Percentiles rank a stretch among this genome's conserved stretches.
phyloP scores from a whole-genome alignment of 1,140 invertebrate species.

The Apis dorsata region DNA sequence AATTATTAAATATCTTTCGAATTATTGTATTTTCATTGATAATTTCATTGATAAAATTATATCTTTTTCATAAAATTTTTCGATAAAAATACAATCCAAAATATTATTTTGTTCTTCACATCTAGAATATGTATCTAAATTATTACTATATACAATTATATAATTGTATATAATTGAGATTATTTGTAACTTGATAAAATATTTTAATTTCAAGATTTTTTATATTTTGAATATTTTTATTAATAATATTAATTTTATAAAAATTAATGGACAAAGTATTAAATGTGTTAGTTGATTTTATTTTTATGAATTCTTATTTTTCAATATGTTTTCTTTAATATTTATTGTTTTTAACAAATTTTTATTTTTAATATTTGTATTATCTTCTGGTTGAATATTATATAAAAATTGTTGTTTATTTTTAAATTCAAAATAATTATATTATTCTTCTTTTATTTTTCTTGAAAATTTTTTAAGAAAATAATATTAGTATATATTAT shows the following conservation, averaged over 20 bases:
- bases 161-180: not conserved
- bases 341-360: not conserved
- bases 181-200: not conserved
- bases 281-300: not conserved
- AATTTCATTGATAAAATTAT: not conserved
- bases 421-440: not conserved
- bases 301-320: not conserved
- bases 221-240: not conserved
- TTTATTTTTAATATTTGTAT: not conserved
- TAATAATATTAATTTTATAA: not conserved
- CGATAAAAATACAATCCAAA: not conserved
- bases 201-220: not conserved
- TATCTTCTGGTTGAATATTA: not conserved
- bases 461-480: not conserved
- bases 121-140: not conserved
- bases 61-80: slow-evolving; percentile 6
- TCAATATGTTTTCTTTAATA: not conserved
- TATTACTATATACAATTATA: slow-evolving; percentile 4
- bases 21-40: not conserved
- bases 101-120: not conserved
- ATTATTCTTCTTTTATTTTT: not conserved
- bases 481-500: not conserved
- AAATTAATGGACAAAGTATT: not conserved
- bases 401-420: not conserved
- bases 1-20: not conserved